A percentile compares a stretch with the other conserved stretches of the same genome.
Conservation (phyloP, 2,888 invertebrate genomes). For the Rhynchonema sp. region DNA sequence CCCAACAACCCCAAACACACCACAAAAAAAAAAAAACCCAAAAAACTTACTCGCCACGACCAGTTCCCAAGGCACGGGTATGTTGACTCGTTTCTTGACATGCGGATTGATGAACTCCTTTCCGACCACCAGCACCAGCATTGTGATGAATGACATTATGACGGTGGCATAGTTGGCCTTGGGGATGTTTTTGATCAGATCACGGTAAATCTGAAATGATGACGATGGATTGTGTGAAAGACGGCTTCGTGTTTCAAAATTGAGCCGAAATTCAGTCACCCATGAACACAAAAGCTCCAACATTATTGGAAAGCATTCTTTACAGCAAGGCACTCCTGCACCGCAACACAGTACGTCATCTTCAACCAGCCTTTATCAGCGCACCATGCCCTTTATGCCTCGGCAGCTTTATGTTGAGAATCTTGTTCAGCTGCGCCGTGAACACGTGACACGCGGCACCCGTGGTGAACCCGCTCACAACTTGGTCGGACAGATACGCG, state of each 20-base stretch:
- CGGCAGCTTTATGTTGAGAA: slow-evolving; percentile 27
- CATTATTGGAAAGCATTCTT: too few species aligned
- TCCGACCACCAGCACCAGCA: slow-evolving; percentile 17
- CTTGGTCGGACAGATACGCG: slow-evolving; percentile 27
- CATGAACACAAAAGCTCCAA: too few species aligned
- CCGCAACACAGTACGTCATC: background rate
- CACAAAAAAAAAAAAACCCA: background rate
- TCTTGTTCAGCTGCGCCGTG: slow-evolving; percentile 33
- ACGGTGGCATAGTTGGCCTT: slow-evolving; percentile 34
- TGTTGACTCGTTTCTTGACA: slow-evolving; percentile 28
- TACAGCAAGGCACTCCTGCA: too few species aligned
- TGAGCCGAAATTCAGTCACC: background rate
- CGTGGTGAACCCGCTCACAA: slow-evolving; percentile 36
- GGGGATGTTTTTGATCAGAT: background rate
- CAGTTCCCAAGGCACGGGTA: slow-evolving; percentile 23
- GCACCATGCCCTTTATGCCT: slow-evolving; percentile 29
- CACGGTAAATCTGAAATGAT: background rate
- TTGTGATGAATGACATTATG: slow-evolving; percentile 34
- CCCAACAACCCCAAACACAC: too few species aligned
- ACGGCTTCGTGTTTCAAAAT: background rate
- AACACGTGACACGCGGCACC: slow-evolving; percentile 36
- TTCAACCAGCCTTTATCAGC: slow-evolving; percentile 11
- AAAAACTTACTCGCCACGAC: slow-evolving; percentile 9
- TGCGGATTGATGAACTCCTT: slow-evolving; percentile 31
- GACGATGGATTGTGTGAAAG: too few species aligned